Conservation (phyloP, 2,797 vertebrate genomes). For the Micrastur ruficollis region DNA sequence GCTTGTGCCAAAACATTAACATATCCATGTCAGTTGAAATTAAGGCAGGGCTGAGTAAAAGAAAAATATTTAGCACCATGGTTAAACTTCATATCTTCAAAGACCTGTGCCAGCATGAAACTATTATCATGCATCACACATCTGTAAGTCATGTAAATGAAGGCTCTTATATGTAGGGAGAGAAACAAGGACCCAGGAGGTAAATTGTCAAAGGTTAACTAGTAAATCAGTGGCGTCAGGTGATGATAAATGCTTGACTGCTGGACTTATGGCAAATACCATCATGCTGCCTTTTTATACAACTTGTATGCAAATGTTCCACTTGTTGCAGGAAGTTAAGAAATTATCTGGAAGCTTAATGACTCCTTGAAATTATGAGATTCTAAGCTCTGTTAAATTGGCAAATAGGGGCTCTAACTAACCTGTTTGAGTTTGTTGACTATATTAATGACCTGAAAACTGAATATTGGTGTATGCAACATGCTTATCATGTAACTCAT, state of each 20-base stretch:
- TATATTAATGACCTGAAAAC: background rate
- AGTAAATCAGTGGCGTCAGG: background rate
- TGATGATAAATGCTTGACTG: background rate
- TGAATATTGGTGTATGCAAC: background rate
- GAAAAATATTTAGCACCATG: background rate
- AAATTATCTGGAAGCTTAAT: background rate
- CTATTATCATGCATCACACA: background rate
- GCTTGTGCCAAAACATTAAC: background rate
- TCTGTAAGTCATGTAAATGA: background rate
- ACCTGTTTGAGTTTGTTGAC: background rate
- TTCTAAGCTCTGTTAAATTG: background rate
- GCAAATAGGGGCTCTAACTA: background rate
- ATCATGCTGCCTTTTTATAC: background rate
- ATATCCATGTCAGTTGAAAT: background rate
- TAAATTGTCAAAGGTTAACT: background rate
- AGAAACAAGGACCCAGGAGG: background rate
- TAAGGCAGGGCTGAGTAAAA: background rate
- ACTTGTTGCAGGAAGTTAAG: background rate
- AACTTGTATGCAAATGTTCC: background rate
- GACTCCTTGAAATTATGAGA: background rate
- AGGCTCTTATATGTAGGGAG: background rate
- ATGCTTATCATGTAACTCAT: background rate
- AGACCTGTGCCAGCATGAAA: background rate
- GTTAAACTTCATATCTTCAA: background rate
- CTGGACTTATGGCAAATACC: background rate